Evolutionary conservation across 2,113 vertebrate species (phyloP).

Genomic region (Callospermophilus lateralis): DNA sequence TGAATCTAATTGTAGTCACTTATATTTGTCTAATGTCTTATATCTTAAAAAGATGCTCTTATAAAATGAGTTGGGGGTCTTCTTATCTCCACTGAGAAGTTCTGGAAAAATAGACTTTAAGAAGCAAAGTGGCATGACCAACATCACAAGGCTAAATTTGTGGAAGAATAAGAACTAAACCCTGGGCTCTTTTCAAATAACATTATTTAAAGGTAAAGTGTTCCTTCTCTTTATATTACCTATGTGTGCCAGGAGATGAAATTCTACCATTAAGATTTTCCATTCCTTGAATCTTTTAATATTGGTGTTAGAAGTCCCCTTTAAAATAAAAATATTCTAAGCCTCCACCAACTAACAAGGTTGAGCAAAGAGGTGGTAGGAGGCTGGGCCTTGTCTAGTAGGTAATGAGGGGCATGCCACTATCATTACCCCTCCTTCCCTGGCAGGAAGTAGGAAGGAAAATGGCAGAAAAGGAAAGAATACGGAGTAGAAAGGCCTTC

Average conservation of each 20-base stretch:
- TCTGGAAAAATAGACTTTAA: constrained; percentile 17
- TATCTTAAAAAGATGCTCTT: background rate
- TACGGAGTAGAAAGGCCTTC: background rate
- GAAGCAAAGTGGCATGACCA: background rate
- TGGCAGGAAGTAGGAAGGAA: background rate
- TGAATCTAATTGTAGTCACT: background rate
- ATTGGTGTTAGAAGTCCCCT: background rate
- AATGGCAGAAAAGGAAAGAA: background rate
- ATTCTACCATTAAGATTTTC: background rate
- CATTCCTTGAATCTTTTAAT: constrained; percentile 1
- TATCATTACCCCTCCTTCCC: background rate
- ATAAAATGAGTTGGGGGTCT: background rate
- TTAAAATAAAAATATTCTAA: constrained; percentile 45
- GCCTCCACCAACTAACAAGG: background rate
- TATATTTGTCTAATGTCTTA: background rate
- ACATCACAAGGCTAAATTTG: background rate
- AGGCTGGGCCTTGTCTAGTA: background rate
- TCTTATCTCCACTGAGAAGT: background rate
- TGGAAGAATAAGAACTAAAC: background rate
- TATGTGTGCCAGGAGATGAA: background rate
- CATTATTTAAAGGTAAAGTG: background rate
- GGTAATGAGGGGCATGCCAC: background rate
- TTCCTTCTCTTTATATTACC: background rate
- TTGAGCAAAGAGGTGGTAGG: background rate
- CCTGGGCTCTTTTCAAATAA: background rate